Evolutionary conservation across 2,113 vertebrate species (phyloP).

Genomic region (Melanerpes aurifrons): DNA sequence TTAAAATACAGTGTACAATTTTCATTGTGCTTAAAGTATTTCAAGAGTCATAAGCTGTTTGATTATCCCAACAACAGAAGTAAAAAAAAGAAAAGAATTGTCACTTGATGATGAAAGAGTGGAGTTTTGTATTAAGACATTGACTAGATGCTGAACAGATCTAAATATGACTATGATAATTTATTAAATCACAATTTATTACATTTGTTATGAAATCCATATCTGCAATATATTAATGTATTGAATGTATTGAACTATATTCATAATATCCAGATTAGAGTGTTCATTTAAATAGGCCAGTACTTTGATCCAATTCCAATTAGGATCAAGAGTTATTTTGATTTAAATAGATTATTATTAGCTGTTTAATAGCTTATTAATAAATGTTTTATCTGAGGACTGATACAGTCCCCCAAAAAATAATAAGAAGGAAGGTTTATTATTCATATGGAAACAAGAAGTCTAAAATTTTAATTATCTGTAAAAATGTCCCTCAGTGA

Average conservation of each 20-base stretch:
- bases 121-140: too few species aligned
- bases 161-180: neutral
- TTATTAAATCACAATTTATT: neutral
- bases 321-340: neutral
- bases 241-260: neutral
- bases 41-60: too few species aligned
- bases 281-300: neutral
- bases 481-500: neutral
- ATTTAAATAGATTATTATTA: neutral
- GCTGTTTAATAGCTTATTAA: neutral
- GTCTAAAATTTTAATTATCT: neutral
- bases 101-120: too few species aligned
- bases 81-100: too few species aligned
- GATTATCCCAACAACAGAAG: too few species aligned
- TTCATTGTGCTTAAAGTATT: too few species aligned
- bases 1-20: too few species aligned
- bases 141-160: too few species aligned
- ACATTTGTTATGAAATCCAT: neutral
- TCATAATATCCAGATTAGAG: neutral
- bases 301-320: neutral
- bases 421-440: neutral
- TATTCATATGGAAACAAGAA: neutral
- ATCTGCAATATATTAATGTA: neutral
- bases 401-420: neutral
- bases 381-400: neutral